These are phyloP conservation scores for Microtus ochrogaster DNA, from an alignment of 2,113 vertebrate species.

Conservation along the genomic window DNA sequence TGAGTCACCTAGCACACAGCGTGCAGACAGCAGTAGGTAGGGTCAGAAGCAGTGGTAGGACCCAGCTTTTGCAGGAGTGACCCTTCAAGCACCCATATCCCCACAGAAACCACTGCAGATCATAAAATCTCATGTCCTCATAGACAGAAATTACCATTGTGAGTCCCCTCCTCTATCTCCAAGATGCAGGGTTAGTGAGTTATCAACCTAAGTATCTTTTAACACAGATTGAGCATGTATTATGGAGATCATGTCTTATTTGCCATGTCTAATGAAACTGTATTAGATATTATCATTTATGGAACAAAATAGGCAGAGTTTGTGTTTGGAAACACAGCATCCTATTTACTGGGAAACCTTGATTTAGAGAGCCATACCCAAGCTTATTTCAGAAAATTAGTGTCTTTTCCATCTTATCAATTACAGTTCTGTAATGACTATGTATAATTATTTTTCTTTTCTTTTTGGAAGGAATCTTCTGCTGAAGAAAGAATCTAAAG, in stretches of 20 bases:
- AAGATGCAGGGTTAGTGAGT: conserved; percentile 8
- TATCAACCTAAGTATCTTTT: conserved; percentile 47
- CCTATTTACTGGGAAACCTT: conserved; percentile 13
- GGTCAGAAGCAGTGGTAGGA: not conserved
- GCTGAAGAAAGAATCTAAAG: conserved; percentile 79
- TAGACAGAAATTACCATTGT: not conserved
- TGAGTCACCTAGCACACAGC: conserved; percentile 56
- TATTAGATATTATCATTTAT: not conserved
- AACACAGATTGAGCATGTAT: not conserved
- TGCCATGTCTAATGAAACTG: conserved; percentile 31
- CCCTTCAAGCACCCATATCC: not conserved
- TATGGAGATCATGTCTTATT: conserved; percentile 47
- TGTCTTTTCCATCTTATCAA: conserved; percentile 49
- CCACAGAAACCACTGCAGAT: conserved; percentile 6
- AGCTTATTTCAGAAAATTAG: conserved; percentile 18
- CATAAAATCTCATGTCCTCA: conserved; percentile 1
- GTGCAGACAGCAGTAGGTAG: not conserved
- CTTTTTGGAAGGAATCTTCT: conserved; percentile 77
- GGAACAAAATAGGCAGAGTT: conserved; percentile 19
- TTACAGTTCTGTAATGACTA: conserved; percentile 57
- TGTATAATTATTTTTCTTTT: conserved; percentile 81
- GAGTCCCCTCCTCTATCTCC: not conserved
- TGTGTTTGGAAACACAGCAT: conserved; percentile 23
- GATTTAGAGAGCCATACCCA: not conserved
- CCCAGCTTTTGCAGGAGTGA: not conserved